Conservation (phyloP, 2,797 vertebrate species). For the Siniperca obscura region DNA sequence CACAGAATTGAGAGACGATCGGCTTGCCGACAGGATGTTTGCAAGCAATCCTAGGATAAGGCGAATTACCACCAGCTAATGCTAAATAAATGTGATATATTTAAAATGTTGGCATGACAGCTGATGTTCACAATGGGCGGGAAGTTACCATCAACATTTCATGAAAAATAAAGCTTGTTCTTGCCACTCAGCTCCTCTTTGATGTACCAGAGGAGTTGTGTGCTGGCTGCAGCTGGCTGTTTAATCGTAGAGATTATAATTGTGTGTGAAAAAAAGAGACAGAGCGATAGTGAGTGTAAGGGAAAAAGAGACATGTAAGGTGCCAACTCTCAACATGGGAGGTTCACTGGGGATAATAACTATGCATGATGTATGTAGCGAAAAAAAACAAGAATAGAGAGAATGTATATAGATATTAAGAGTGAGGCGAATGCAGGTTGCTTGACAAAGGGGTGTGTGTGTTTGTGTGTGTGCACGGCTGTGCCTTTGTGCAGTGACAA, state of each 20-base stretch:
- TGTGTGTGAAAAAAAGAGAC: slow-evolving; percentile 44
- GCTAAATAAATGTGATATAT: slow-evolving; percentile 69
- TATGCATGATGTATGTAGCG: slow-evolving; percentile 8
- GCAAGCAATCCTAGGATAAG: slow-evolving; percentile 72
- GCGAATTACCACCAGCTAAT: slow-evolving; percentile 64
- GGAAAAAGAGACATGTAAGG: slow-evolving; percentile 19
- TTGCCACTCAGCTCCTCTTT: slow-evolving; percentile 60
- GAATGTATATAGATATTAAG: slow-evolving; percentile 33
- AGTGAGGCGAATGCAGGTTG: slow-evolving; percentile 23
- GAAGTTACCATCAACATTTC: slow-evolving; percentile 58
- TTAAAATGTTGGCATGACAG: slow-evolving; percentile 56
- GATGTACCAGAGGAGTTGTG: slow-evolving; percentile 53
- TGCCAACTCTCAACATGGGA: slow-evolving; percentile 32
- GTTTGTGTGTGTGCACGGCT: slow-evolving; percentile 14
- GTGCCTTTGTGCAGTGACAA: slow-evolving; percentile 48
- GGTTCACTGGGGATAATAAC: slow-evolving; percentile 29
- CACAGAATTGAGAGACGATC: slow-evolving; percentile 41
- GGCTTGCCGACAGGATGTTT: slow-evolving; percentile 67
- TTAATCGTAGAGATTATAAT: slow-evolving; percentile 57
- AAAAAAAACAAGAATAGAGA: slow-evolving; percentile 29
- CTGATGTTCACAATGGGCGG: slow-evolving; percentile 38
- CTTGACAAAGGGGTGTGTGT: slow-evolving; percentile 23
- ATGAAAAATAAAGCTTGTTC: slow-evolving; percentile 64
- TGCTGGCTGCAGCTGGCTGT: slow-evolving; percentile 57
- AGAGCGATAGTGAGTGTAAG: slow-evolving; percentile 22